Evolutionary conservation across 2,888 invertebrate species (phyloP), one percentile per base, ranked within the genome.

Genomic region (Smittia sp.): DNA sequence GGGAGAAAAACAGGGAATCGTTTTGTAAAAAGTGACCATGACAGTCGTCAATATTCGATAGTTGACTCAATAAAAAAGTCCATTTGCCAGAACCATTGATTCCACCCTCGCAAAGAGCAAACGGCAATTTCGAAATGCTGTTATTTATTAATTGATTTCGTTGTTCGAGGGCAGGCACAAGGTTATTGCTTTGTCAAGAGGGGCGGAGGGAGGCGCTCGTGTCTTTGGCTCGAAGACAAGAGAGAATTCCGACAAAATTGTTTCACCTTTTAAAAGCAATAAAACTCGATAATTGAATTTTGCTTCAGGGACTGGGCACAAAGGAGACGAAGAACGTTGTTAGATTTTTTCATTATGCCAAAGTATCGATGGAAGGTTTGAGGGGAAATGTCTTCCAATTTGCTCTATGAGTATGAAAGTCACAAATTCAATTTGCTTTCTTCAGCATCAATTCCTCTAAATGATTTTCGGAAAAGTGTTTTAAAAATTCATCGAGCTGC

Each of bases 211-310:
- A 6, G 24, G 2, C 22, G 20, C 22, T 62, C 22, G 18, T 24
- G 7, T 18, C 15, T 54, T 54, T 18, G 20, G 7, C 54, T 54
- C 20, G 54, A 54, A 18, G 54, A 54, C 15, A 54, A 1, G 1
- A 1, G 20, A 54, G 20, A 20, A 24, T 65, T n/a, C 13, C 27
- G 22, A 15, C 13, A 27, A 65, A 65, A 65, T 32, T 65, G 27
- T 62, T 65, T 65, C 27, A 65, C 63, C 63, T 65, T 27, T 65
- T 65, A 65, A 27, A 65, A 65, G 63, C 63, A 32, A 65, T 65
- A 65, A 65, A 65, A 65, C 32, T 27, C n/a, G 4, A 27, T 65
- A 65, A 65, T 65, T 65, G 63, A 65, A 65, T 65, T 65, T 65
- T 27, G 15, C 63, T 15, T 18, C 32, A 32, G 32, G 32, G n/a